Evolutionary conservation across 2,113 vertebrate species (phyloP), one percentile per base, ranked within the genome.

Genomic region (Apeltes quadracus): DNA sequence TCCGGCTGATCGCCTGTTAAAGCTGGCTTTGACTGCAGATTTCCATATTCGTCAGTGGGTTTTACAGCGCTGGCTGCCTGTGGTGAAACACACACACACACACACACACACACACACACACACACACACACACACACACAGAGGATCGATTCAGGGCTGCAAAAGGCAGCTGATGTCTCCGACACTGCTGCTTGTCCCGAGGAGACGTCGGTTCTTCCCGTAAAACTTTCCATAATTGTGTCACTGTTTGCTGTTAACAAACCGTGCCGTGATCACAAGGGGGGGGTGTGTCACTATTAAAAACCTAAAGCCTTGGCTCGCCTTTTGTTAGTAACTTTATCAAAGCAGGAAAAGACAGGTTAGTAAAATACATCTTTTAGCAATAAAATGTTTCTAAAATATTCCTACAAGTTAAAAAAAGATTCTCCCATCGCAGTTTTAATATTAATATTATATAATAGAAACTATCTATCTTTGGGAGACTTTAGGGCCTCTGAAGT

Each of bases 141-240:
- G 84, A 87, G 84, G 53, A 2, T n/a, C 65, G 56, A 88, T 91
- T 91, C 81, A 90, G 68, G 13, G 20, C 69, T 61, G 64, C 20
- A 18, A 2, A 25, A 78, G 69, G 81, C 90, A 89, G 87, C 88
- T 89, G 90, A 86, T 59, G 70, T 16, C 39, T 85, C 29, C 53
- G 22, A 36, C n/a, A 50, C 56, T 32, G 20, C 0, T 34, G 22
- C 51, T 82, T 85, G 83, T 88, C 89, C 87, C 72, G 65, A 80
- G 85, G 88, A 29, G 81, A 86, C 63, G 76, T 63, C 57, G 0
- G 75, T 50, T 5, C 85, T 57, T 74, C 38, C 22, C 69, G 65
- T 63, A 38, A 68, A 72, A 13, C 27, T 6, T 7, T 25, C 55
- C 7, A 46, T 57, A 48, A 46, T 57, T 7, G 12, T 66, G 48